Base-by-base conservation (phyloP, 2,888 invertebrate species). In the Biston betularia region DNA sequence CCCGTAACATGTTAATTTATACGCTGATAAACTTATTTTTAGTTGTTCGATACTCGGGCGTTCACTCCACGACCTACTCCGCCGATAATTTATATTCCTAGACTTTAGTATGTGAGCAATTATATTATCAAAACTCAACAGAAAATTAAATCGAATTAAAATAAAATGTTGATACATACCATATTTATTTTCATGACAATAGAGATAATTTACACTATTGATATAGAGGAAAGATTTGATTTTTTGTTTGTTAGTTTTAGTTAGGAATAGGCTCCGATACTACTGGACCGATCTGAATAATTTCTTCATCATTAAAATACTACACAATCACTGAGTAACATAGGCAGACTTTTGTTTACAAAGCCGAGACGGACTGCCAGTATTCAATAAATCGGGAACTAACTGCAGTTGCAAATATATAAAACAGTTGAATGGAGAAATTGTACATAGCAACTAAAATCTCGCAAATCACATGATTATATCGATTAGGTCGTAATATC, bases 21-120 rank as follows among this genome's bases (percentile, higher is more conserved):
- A 46, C 61, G 40, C 35, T 38, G 53, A 49, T 54, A 54, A 54
- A 54, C n/a, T 45, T 55, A 55, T 62, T 53, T 53, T 62, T 62
- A 48, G 38, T 15, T 11, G 11, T 40, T 35, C 10, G 11, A 57
- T 38, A 46, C 46, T 6, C 34, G 35, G 57, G 15, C 57, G 8
- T 57, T 57, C 34, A 57, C 57, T 54, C 7, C 15, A 11, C 38
- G 14, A 53, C 38, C 42, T 42, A 42, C 24, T 54, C 42, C 7
- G 34, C 8, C 12, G n/a, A 50, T 34, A 50, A 34, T 34, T 49
- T 49, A 49, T 11, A 50, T 34, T 34, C 12, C 34, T 8, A 33
- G 34, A 50, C 8, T 33, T 6, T 11, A 46, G 15, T n/a, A n/a
- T 7, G n/a, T 46, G 9, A 7, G 46, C 44, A 38, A 38, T 44